Base-by-base conservation (phyloP, 2,113 vertebrate genomes). In the Pteruthius melanotis region DNA sequence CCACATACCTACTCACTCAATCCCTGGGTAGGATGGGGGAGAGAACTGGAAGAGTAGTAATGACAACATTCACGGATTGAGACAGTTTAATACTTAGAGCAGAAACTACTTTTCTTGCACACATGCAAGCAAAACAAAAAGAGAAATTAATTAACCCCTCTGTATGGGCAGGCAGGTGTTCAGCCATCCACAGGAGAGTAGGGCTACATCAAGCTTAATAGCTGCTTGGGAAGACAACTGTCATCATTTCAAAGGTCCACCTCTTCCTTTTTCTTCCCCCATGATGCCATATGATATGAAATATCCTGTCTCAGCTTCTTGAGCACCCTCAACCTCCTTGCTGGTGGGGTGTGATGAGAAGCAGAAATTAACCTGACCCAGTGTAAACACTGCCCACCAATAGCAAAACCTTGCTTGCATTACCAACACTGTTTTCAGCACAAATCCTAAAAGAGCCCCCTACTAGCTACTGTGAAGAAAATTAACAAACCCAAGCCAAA, bases 101-200 rank as follows among this genome's bases (percentile, higher is more conserved):
- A 39, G 52, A 78, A 71, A 20, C 16, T 65, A n/a, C n/a, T n/a
- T n/a, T n/a, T n/a, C n/a, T n/a, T n/a, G n/a, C n/a, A 39, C 14
- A 45, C 8, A 4, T 0, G 0, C 6, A 10, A 52, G 16, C 33
- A 71, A 64, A 78, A 28, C 6, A 39, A 78, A 57, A 33, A 3
- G 5, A 50, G 57, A 42, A 65, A 45, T 39, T 78, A 0, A 18
- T 71, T 57, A 50, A n/a, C 37, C 13, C 4, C 23, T 64, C 71
- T 6, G 11, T 16, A 9, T 22, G 2, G 9, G 13, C 22, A 64
- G 49, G 13, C 9, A 44, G 35, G 15, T 30, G 13, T 44, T 64
- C 28, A 50, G 33, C 23, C 19, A 28, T 33, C 4, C 28, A 9
- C 42, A 44, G 33, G 14, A 64, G 30, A 84, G 6, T 37, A 39